Base-by-base conservation (phyloP, 2,113 vertebrate genomes). In the Leucopternis melanops region DNA sequence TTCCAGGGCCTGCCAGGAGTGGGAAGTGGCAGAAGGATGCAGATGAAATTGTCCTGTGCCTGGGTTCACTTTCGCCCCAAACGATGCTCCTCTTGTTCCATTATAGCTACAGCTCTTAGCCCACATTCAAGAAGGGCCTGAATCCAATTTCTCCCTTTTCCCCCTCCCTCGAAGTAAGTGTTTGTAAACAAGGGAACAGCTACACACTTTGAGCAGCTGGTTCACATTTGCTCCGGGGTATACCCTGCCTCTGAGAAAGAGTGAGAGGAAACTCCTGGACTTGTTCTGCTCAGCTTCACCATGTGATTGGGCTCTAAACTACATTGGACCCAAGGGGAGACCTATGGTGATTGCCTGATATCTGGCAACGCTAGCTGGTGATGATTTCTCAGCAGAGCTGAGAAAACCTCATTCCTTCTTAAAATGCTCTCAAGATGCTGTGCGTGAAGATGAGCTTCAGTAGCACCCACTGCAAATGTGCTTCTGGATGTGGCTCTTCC, bases 351-450 rank as follows among this genome's bases (percentile, higher is more conserved):
- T 82, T 90, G 82, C 34, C 23, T 55, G 73, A 94, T 87, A 36
- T 93, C 91, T 75, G 88, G 61, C 70, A 79, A 69, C 38, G 71
- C 61, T 80, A 81, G 21, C 94, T 38, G 26, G 50, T 29, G 72
- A 40, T 71, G 78, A 82, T 93, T 88, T 93, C 70, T 81, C 94
- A 92, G 83, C 77, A 89, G 36, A 92, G 54, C 44, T 91, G 94
- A 80, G 91, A 96, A 96, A 95, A 67, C 38, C 47, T 84, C 17
- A 9, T 79, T 95, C 74, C 91, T 92, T 93, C 74, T 70, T 82
- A 87, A 95, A 94, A 94, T 57, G 38, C 40, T 93, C 75, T 73
- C 77, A 70, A 5, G 40, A 49, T 3, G 5, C 61, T 81, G 19
- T 47, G 57, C 19, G 49, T 4, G 11, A 71, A 31, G 21, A 73